Base-by-base conservation (phyloP, 1,140 invertebrate genomes). In the Drosophila simulans region DNA sequence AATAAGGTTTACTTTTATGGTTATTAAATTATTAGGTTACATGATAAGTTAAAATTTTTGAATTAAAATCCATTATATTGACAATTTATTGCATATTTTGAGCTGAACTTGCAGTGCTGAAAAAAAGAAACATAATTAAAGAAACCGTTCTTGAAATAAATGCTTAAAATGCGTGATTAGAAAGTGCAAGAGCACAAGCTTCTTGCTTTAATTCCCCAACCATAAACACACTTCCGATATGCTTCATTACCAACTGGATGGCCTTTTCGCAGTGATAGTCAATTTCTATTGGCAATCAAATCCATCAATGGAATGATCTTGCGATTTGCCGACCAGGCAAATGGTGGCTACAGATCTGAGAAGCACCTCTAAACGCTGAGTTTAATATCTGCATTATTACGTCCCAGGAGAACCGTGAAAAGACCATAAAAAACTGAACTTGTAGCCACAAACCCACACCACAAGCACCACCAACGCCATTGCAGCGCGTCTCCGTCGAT, bases 381-480 rank as follows among this genome's bases (percentile, higher is more conserved):
- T 77, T 85, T 84, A 85, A 84, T 85, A 84, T 81, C 77, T 77
- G 81, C 81, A 84, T 84, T 84, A 84, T 84, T 84, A 84, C 77
- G 65, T 68, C 76, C 80, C 84, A 76, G 72, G 76, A 80, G 80
- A 84, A 73, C 76, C 80, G 77, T 84, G 80, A 77, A 57, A 76
- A 71, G 56, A 40, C 72, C 81, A 84, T 84, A 85, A 84, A 84
- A 84, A 63, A 68, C 73, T 69, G 77, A 85, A 85, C 75, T 80
- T 57, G 56, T 65, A 45, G 64, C 46, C 77, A 69, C 77, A 69
- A 77, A 52, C 60, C 72, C 72, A 76, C 20, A 22, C 20, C 20
- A 22, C 53, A 34, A 57, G 40, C 42, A 13, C 51, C 51, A 22
- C 51, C 51, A 53, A 37, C 51, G 51, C 34, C 17, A 53, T 35